phyloP scores from a whole-genome alignment of 2,113 vertebrate species.

The Hyperoodon ampullatus region DNA sequence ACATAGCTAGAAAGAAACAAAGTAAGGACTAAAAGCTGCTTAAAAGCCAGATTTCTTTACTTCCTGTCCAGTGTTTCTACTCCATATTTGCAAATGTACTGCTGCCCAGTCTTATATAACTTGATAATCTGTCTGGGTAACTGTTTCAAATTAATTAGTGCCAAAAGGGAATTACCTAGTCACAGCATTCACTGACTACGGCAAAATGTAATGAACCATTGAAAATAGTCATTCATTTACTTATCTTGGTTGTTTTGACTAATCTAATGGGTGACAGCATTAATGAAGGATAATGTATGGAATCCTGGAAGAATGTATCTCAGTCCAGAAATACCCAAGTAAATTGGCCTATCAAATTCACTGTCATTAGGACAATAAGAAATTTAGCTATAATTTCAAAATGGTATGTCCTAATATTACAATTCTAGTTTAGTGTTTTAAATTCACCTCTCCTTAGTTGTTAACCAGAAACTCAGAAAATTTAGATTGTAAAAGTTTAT shows the following conservation, averaged over 20 bases:
- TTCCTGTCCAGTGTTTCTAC: background rate
- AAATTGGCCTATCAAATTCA: conserved; percentile 2
- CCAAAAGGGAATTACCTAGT: conserved; percentile 2
- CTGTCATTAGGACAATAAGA: background rate
- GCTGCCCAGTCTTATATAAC: background rate
- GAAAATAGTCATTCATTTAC: background rate
- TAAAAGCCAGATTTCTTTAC: background rate
- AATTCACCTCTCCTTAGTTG: background rate
- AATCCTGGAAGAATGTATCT: conserved; percentile 18
- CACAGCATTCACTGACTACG: background rate
- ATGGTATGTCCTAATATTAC: conserved; percentile 28
- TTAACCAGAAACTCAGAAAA: conserved; percentile 63
- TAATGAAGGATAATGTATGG: background rate
- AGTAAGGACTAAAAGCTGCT: background rate
- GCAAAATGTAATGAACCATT: conserved; percentile 3
- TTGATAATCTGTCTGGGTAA: conserved; percentile 27
- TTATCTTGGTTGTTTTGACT: conserved; percentile 21
- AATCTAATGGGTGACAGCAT: background rate
- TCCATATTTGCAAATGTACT: background rate
- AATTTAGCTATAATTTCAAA: conserved; percentile 43
- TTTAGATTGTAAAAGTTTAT: conserved; percentile 85
- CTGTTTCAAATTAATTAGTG: conserved; percentile 18
- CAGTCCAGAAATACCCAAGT: conserved; percentile 19
- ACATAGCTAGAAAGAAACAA: background rate
- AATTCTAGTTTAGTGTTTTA: conserved; percentile 41